Base-by-base conservation (phyloP, 2,797 vertebrate genomes). In the Enoplosus armatus region DNA sequence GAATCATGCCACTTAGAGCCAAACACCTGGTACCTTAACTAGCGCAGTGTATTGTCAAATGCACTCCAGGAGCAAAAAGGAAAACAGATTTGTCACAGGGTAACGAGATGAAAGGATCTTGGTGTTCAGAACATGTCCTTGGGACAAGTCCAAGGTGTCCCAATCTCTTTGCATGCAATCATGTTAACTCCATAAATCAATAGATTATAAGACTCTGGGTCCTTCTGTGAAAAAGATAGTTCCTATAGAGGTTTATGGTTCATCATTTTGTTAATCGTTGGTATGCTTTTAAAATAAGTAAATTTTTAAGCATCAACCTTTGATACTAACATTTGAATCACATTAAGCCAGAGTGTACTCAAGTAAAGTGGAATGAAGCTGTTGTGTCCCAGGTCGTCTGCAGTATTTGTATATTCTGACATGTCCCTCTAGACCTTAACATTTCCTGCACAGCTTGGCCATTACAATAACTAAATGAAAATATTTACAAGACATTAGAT, bases 1-100 rank as follows among this genome's bases (percentile, higher is more conserved):
- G 56, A 73, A 84, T 86, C 54, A 76, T 45, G 16, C 54, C 60
- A 61, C 41, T 63, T 79, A 26, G 64, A 68, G 48, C 33, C 58
- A 82, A 68, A 59, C 59, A 68, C 51, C 61, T 43, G 54, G 14
- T 54, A 8, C 11, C 64, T 78, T 20, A 77, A 54, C n/a, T 39
- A 22, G 53, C 26, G 26, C 43, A 35, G 20, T 35, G 55, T 24
- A 31, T n/a, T 29, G 48, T 47, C 27, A n/a, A 53, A 51, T 16
- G 29, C 33, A 33, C 16, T 45, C 68, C 5, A 29, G 55, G 54
- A n/a, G 51, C 43, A 62, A 54, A 51, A 26, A 22, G 29, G 18
- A 47, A 63, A 24, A 51, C 1, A 8, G 37, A 45, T 20, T 41
- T 62, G 16, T 16, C 1, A 6, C 37, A 54, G 33, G 27, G n/a